Evolutionary conservation across 2,113 vertebrate genomes (phyloP).

Genomic region (Planiliza haematocheilus): DNA sequence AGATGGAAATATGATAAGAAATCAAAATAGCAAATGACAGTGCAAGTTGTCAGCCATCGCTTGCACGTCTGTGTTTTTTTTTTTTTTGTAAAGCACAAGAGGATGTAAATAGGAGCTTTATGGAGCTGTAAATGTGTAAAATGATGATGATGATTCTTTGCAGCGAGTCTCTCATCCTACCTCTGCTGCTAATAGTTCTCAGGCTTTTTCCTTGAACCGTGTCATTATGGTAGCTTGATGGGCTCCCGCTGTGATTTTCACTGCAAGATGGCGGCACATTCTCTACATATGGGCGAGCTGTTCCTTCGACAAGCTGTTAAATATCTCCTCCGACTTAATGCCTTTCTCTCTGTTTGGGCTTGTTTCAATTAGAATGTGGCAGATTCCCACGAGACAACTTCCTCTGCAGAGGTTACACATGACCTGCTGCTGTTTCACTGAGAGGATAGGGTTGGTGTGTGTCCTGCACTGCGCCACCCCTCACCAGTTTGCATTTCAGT

Average conservation of each 20-base stretch:
- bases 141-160: background rate
- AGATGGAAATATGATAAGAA: constrained; percentile 36
- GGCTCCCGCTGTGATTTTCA: constrained; percentile 24
- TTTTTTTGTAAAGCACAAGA: background rate
- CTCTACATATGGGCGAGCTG: background rate
- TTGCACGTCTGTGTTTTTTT: background rate
- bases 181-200: constrained; percentile 25
- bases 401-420: background rate
- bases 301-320: constrained; percentile 28
- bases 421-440: too few species aligned
- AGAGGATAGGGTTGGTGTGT: background rate
- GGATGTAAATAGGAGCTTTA: background rate
- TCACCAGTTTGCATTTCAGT: background rate
- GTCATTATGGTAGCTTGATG: constrained; percentile 7
- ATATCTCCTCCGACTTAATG: constrained; percentile 28
- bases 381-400: constrained; percentile 4
- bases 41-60: background rate
- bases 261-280: constrained; percentile 47
- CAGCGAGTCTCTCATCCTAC: background rate
- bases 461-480: constrained; percentile 33
- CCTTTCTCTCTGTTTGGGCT: constrained; percentile 35
- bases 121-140: background rate
- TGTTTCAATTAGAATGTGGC: constrained; percentile 43
- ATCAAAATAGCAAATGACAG: constrained; percentile 18
- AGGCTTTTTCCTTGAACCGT: constrained; percentile 30